Evolutionary conservation across 2,888 invertebrate species (phyloP).

Genomic region (Melieria picta): DNA sequence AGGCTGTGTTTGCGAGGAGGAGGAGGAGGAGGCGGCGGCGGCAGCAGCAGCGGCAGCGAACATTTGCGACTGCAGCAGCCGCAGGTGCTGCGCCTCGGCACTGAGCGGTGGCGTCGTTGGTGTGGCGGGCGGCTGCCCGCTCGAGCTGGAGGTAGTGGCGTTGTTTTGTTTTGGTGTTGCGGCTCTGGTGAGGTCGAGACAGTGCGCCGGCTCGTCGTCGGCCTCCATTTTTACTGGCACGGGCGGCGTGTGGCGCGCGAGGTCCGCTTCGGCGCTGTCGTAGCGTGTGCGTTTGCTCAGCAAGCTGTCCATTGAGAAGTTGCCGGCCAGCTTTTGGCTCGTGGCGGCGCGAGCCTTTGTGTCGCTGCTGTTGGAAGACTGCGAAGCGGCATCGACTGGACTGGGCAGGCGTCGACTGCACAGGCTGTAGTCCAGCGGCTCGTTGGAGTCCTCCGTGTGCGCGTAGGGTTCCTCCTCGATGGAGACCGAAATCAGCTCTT

Average conservation of each 20-base stretch:
- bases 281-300: slow-evolving; percentile 57
- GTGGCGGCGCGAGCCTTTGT: not conserved
- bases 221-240: slow-evolving; percentile 40
- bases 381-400: slow-evolving; percentile 19
- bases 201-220: slow-evolving; percentile 28
- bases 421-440: slow-evolving; percentile 63
- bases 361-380: not conserved
- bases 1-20: slow-evolving; percentile 23
- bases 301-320: slow-evolving; percentile 58
- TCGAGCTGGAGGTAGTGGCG: slow-evolving; percentile 26
- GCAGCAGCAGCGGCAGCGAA: slow-evolving; percentile 60
- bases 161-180: not conserved
- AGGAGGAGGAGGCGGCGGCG: slow-evolving; percentile 47
- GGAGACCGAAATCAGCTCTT: slow-evolving; percentile 44
- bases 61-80: slow-evolving; percentile 60
- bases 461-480: slow-evolving; percentile 39
- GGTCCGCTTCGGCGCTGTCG: slow-evolving; percentile 39
- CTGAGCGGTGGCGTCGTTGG: not conserved
- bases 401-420: slow-evolving; percentile 52
- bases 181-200: slow-evolving; percentile 36
- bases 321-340: slow-evolving; percentile 38
- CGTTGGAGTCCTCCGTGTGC: slow-evolving; percentile 50
- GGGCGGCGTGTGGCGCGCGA: slow-evolving; percentile 37
- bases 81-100: slow-evolving; percentile 53
- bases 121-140: slow-evolving; percentile 28